Base-by-base conservation (phyloP, 2,797 vertebrate species). In the Brotula barbata region DNA sequence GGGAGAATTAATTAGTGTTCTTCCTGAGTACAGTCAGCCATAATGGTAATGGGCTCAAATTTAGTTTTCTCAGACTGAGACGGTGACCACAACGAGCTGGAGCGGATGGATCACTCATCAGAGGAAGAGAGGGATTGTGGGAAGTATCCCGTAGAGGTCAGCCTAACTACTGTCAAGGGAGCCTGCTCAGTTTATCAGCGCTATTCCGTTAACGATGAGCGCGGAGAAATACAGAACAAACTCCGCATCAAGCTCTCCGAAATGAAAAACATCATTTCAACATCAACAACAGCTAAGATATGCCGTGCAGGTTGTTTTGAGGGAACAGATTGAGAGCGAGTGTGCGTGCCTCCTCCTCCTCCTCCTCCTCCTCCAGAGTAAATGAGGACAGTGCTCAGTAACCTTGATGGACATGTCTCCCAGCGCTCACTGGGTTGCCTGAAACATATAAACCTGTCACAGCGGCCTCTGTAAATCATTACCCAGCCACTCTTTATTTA, bases 381-480 rank as follows among this genome's bases (percentile, higher is more conserved):
- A 88, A 85, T 78, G 78, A 89, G 88, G 87, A 89, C 83, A 73
- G 87, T 82, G 79, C 85, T 85, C 79, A 86, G 82, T 88, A 87
- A 88, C 82, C 67, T 75, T 90, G 89, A 92, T 90, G 85, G 87
- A 89, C 89, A 88, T 69, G 80, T 88, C 87, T 89, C 83, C 53
- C 70, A 31, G 69, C 36, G 57, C 83, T 86, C 84, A 68, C 75
- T 55, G 54, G 80, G 73, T 81, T 80, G 81, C 79, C 85, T 88
- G 82, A 89, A 85, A 87, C 84, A 84, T 84, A 90, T 90, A 87
- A 90, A 90, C 87, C 88, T 89, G 89, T 90, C 90, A 91, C 81
- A 48, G 72, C 78, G 57, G 75, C 84, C 82, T 64, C 82, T 89
- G 89, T 89, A 89, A 90, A 89, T 90, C 87, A 89, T 90, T 88